Base-by-base conservation (phyloP, 2,797 vertebrate species). In the Limnodromus scolopaceus region DNA sequence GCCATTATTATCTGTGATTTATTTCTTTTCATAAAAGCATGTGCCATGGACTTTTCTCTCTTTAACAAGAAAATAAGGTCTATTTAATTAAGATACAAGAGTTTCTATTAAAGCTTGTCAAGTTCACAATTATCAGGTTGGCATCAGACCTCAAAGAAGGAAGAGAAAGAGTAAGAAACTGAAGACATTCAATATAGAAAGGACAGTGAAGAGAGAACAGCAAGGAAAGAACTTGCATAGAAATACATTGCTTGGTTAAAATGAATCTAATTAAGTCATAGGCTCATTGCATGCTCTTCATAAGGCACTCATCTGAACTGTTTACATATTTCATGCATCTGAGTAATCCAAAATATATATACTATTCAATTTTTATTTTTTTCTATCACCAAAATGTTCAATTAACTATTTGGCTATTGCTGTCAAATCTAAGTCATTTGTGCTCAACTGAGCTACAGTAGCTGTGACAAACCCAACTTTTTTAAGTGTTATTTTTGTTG, bases 201-300 rank as follows among this genome's bases (percentile, higher is more conserved):
- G 32, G 22, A 57, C 16, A 55, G 51, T 28, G 39, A 87, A 86
- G 55, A 92, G 91, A 79, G 43, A 88, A 9, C 4, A 87, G 66
- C 14, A 77, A 32, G 23, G 53, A 63, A 91, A 70, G 25, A 86
- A 88, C 13, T 55, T 36, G 39, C 60, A 68, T 16, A 69, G 48
- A 85, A 66, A 82, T 91, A 81, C 76, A 95, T 63, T 84, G 80
- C 85, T 88, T 95, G 87, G 92, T 96, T 96, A 95, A 96, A 94
- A 92, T 80, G 30, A 93, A 89, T 68, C 38, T 66, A 69, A 95
- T 94, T 95, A 65, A 94, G 43, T 91, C 68, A 92, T 46, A 61
- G 93, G 76, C 41, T 95, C 88, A 84, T 89, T 89, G 96, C 34
- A 69, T 63, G 72, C 91, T 80, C 61, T 95, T 95, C 82, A 77